Evolutionary conservation across 2,888 invertebrate species (phyloP), one percentile per base, ranked within the genome.

Genomic region (Temnothorax ravouxi): DNA sequence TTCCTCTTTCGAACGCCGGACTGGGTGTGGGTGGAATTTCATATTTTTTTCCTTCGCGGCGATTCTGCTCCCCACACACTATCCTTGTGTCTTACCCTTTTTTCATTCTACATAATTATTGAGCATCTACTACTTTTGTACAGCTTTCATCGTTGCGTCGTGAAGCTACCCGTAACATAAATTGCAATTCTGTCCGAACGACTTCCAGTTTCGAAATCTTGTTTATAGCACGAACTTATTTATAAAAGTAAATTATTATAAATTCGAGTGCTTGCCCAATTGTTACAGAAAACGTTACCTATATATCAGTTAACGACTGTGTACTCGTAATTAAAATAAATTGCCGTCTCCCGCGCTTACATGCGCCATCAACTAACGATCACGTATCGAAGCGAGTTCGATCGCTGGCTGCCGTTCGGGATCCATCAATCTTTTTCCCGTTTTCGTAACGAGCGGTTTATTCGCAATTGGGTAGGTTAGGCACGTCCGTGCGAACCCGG

Each of bases 391-490:
- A 15, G 15, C 9, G 21, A 47, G n/a, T 38, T 21, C 29, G 21
- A 25, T 3, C 75, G 8, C 15, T 34, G 56, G 18, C 25, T 25
- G 25, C 13, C 21, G 21, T 41, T 52, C 54, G 29, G 29, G n/a
- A 25, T 15, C 18, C 59, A 18, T 62, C n/a, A 61, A 61, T 81
- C 50, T 29, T 50, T 62, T 62, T 75, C 50, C 50, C 61, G 54
- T 75, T 81, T 64, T 81, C 25, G 38, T 61, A 79, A 44, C 34
- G 21, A 67, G 21, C 21, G 13, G 13, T 5, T 71, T 56, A 66
- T 76, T 21, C 56, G 61, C 21, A 34, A 87, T 87, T 79, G 83
- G 81, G 75, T 77, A 86, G 81, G 86, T 86, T 85, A 89, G 87
- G 87, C 87, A 87, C 87, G 84, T 84, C 69, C 81, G 83, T 83